Percentiles rank a stretch among this genome's conserved stretches.
These are phyloP conservation scores for Melanostoma scalare DNA, from an alignment of 2,888 invertebrate species.

Conservation along the genomic window DNA sequence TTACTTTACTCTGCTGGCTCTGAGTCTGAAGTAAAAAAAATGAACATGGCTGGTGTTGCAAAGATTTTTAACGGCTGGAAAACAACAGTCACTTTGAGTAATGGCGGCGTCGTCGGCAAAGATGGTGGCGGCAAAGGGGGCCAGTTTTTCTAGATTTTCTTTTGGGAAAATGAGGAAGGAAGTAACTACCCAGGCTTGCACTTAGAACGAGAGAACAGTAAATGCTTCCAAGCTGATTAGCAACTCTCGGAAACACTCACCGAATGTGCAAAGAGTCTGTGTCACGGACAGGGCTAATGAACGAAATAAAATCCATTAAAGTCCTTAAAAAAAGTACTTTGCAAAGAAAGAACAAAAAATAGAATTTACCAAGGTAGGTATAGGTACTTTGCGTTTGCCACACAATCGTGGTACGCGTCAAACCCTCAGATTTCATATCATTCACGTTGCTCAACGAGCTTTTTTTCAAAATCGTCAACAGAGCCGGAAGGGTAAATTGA, in stretches of 20 bases:
- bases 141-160: constrained; percentile 29
- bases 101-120: constrained; percentile 37
- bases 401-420: constrained; percentile 60
- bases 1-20: constrained; percentile 2
- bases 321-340: constrained; percentile 28
- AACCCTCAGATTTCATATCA: constrained; percentile 44
- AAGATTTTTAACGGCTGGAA: constrained; percentile 67
- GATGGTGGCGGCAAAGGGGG: neutral
- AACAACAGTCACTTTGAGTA: constrained; percentile 68
- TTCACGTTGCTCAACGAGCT: constrained; percentile 46
- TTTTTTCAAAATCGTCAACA: constrained; percentile 34
- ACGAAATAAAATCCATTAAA: constrained; percentile 70
- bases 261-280: constrained; percentile 1
- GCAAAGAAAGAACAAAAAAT: neutral
- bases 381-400: constrained; percentile 1
- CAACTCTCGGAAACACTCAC: constrained; percentile 66
- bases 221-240: constrained; percentile 68
- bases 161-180: constrained; percentile 55
- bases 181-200: constrained; percentile 69
- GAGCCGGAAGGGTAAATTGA: constrained; percentile 72
- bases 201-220: constrained; percentile 48
- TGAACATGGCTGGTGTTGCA: constrained; percentile 70
- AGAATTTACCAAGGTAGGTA: too few species aligned
- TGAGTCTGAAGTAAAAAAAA: constrained; percentile 19
- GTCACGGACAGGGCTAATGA: constrained; percentile 66